Evolutionary conservation across 2,888 invertebrate genomes (phyloP).

Genomic region (Troides helena): DNA sequence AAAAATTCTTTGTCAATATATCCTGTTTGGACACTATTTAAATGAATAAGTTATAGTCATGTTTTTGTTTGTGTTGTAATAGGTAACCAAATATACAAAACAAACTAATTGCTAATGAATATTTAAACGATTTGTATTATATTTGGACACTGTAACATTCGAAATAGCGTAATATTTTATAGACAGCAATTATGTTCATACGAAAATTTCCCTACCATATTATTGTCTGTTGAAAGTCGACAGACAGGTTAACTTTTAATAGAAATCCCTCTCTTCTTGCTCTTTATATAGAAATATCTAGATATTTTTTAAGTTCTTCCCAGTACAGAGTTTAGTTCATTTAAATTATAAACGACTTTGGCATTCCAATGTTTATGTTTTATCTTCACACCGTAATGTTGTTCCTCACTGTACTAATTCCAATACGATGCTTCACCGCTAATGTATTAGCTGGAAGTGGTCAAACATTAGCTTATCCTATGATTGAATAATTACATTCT

Average conservation of each 20-base stretch:
- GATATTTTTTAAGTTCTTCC: too few species aligned
- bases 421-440: conserved; percentile 16
- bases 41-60: not conserved
- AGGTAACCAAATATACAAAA: not conserved
- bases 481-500: not conserved
- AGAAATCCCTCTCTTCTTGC: too few species aligned
- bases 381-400: not conserved
- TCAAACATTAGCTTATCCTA: conserved; percentile 3
- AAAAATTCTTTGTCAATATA: not conserved
- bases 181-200: too few species aligned
- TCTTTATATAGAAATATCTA: too few species aligned
- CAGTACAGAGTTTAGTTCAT: not conserved
- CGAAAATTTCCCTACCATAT: too few species aligned
- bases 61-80: not conserved
- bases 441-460: conserved; percentile 10
- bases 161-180: too few species aligned
- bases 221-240: too few species aligned
- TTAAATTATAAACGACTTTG: not conserved
- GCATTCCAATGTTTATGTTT: conserved; percentile 6
- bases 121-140: too few species aligned
- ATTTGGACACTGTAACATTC: too few species aligned
- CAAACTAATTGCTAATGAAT: not conserved
- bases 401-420: conserved; percentile 6
- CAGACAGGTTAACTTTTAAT: too few species aligned
- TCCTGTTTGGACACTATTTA: not conserved